Base-by-base conservation (phyloP, 30 jellyfish, hydroid and myxozoan species). In the Hydractinia echinata region DNA sequence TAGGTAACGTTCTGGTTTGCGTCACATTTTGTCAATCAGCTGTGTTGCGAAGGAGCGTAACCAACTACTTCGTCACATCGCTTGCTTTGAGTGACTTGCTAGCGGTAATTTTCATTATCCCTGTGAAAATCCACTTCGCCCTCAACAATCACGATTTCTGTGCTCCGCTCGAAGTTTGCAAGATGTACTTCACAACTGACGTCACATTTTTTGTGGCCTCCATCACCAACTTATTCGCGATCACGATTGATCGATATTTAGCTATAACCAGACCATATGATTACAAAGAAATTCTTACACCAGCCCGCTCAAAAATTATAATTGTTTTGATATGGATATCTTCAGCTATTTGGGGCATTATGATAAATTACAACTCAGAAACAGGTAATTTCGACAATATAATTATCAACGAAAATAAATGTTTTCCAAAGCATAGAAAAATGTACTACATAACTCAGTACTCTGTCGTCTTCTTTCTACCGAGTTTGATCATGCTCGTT, bases 161-260 rank as follows among this genome's bases (percentile, higher is more conserved):
- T 67, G 78, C 90, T 15, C 67, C 87, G 55, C 54, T 13, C 8
- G n/a, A 55, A 53, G 58, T 87, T 51, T 92, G 98, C 55, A 81
- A 81, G 7, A 54, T 87, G 73, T 88, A 88, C 61, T 84, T 54
- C 52, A 83, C 84, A 15, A 72, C 66, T 7, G 98, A 92, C 64
- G 87, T 83, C 30, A 51, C 83, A 16, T 73, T 87, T 15, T 82
- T 86, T 53, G 55, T 86, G 51, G 89, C 98, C 50, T 67, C 95
- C 8, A 92, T 92, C 10, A 78, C 96, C 53, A 87, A 83, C 54
- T 64, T 92, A 55, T 77, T 86, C 20, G 96, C 91, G 20, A 87
- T 92, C 5, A 95, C 96, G 13, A 81, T 86, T 7, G 98, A 92
- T 77, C 84, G 98, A 16, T 87, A 73, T 67, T 18, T 92, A 54